Evolutionary conservation across 23 tunicate genomes (phyloP).

Genomic region (Ascidia mentula): DNA sequence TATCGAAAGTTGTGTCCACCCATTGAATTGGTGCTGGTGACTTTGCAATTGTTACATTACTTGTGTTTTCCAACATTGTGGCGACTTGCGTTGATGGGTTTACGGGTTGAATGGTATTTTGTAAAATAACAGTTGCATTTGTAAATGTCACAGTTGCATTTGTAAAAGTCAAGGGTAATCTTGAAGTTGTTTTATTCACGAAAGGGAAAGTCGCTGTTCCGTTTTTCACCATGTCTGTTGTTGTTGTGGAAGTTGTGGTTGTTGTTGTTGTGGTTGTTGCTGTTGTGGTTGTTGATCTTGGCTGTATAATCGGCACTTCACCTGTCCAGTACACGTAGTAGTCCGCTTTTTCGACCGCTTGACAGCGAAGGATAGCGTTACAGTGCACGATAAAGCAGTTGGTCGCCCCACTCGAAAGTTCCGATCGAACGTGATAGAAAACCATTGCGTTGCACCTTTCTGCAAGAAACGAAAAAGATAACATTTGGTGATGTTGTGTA

Average conservation of each 20-base stretch:
- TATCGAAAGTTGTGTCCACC: not conserved
- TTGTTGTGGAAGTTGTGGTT: not conserved
- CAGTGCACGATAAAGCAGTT: constrained; percentile 5
- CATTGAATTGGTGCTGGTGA: too few relatives aligned
- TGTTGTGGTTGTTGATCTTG: not conserved
- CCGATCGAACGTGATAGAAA: not conserved
- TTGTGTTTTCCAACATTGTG: too few relatives aligned
- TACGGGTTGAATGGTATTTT: too few relatives aligned
- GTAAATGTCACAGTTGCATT: too few relatives aligned
- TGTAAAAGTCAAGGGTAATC: too few relatives aligned
- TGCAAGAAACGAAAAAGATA: not conserved
- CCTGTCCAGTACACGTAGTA: not conserved
- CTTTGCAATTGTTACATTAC: too few relatives aligned
- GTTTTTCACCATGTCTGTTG: too few relatives aligned
- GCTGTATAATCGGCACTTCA: not conserved
- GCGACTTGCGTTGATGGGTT: too few relatives aligned
- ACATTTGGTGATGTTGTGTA: too few relatives aligned
- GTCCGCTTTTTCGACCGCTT: not conserved
- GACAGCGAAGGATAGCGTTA: not conserved
- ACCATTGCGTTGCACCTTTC: not conserved
- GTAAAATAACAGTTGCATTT: too few relatives aligned
- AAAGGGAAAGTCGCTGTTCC: too few relatives aligned
- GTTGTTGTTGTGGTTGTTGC: not conserved
- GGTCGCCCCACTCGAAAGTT: not conserved
- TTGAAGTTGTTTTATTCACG: too few relatives aligned